Percentiles rank a stretch among this genome's conserved stretches.
Conservation (phyloP, 35 echinoderm and acorn worm species). For the Eucidaris tribuloides region DNA sequence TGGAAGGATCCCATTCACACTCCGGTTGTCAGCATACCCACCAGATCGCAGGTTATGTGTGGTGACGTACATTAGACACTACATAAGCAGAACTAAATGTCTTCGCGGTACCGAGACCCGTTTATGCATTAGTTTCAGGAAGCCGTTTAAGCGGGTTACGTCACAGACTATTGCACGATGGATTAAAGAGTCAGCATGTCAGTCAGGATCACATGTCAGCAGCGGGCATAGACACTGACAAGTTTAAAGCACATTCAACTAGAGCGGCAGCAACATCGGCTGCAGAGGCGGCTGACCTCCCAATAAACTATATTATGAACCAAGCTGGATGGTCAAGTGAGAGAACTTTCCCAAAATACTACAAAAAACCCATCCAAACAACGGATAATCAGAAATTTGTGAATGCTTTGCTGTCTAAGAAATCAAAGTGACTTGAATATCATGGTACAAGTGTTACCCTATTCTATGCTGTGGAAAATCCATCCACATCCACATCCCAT, state of each 20-base stretch:
- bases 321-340: neutral
- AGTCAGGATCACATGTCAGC: no score
- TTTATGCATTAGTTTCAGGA: neutral
- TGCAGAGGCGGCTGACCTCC: neutral
- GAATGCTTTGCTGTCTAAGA: no score
- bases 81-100: neutral
- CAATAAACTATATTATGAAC: neutral
- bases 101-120: neutral
- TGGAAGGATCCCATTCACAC: no score
- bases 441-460: no score
- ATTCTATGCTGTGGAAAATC: no score
- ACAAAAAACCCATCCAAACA: neutral
- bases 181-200: neutral
- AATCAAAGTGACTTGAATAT: no score
- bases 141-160: neutral
- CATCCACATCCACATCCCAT: no score
- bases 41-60: slow-evolving; percentile 4
- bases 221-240: neutral
- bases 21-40: no score
- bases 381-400: no score
- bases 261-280: slow-evolving; percentile 3
- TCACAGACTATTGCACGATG: neutral
- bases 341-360: neutral
- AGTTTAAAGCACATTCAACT: neutral
- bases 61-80: neutral